phyloP scores from a whole-genome alignment of 2,113 vertebrate genomes.

The Penelope pileata region DNA sequence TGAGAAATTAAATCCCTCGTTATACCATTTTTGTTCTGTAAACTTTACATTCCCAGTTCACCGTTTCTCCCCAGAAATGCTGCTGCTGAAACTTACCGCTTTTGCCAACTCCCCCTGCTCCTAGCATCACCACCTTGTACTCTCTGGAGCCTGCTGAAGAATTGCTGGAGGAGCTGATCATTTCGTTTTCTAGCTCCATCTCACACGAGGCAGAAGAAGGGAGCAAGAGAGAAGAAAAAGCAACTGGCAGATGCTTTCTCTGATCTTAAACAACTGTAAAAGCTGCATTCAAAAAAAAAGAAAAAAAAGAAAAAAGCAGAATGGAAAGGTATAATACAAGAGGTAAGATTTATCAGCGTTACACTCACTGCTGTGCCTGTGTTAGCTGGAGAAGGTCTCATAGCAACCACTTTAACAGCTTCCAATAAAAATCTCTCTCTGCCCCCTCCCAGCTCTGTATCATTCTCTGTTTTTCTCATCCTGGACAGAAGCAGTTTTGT shows the following conservation, averaged over 20 bases:
- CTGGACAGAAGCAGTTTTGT: constrained; percentile 37
- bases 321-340: constrained; percentile 53
- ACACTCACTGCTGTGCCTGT: constrained; percentile 64
- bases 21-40: not conserved
- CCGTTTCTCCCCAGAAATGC: not conserved
- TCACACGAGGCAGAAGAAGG: constrained; percentile 31
- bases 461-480: constrained; percentile 25
- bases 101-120: constrained; percentile 80
- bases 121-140: constrained; percentile 81
- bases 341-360: constrained; percentile 66
- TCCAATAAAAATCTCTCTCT: constrained; percentile 81
- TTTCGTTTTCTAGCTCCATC: constrained; percentile 77
- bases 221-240: constrained; percentile 31
- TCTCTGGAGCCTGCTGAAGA: constrained; percentile 72
- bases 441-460: constrained; percentile 59
- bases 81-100: constrained; percentile 75
- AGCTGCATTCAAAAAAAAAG: not conserved
- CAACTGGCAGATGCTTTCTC: constrained; percentile 61
- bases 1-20: not conserved
- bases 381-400: constrained; percentile 76
- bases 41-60: not conserved
- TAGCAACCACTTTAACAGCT: constrained; percentile 82
- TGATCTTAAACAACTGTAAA: constrained; percentile 70
- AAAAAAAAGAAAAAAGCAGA: not conserved
- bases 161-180: constrained; percentile 42